Base-by-base conservation (phyloP, 2,888 invertebrate species). In the Mayetiola destructor region DNA sequence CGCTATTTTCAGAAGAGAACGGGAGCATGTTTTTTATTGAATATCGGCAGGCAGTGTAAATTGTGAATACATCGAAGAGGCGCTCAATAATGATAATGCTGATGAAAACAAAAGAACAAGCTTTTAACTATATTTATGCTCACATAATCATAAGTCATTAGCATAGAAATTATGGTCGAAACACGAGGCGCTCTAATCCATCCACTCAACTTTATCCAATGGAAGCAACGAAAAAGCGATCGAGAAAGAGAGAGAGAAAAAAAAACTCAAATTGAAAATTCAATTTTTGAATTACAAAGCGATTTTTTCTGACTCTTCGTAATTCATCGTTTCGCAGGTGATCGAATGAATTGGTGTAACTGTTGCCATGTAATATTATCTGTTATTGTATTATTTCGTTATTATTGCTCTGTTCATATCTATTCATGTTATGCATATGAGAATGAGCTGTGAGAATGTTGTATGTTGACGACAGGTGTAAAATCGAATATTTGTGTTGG, bases 141-240 rank as follows among this genome's bases (percentile, higher is more conserved):
- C 48, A 48, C 48, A 48, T 48, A 48, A 48, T 48, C 27, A 48
- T 48, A 27, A 48, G 48, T 48, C 48, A 48, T 48, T 48, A 48
- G 48, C 48, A 48, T 48, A 48, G 48, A 48, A 48, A 48, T 40
- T 40, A 40, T 40, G 40, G 10, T 12, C 23, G 21, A 40, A 40
- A 40, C 20, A 6, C 27, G 48, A 48, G 27, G 9, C 27, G n/a
- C 48, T 48, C 14, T 37, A 4, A n/a, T 37, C 21, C n/a, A 16
- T 16, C 48, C 48, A 48, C 27, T 23, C 27, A 48, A 48, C 27
- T n/a, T 16, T 27, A 27, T 48, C 29, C 27, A 12, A 48, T 2
- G 3, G 21, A 21, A 21, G 23, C 2, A 23, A 40, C 6, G 16
- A 42, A 36, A 3, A 5, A 36, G n/a, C 4, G 14, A 36, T 14